A percentile compares a stretch with the other conserved stretches of the same genome.
Conservation (phyloP, 2,797 vertebrate genomes). For the Alectoris magna region DNA sequence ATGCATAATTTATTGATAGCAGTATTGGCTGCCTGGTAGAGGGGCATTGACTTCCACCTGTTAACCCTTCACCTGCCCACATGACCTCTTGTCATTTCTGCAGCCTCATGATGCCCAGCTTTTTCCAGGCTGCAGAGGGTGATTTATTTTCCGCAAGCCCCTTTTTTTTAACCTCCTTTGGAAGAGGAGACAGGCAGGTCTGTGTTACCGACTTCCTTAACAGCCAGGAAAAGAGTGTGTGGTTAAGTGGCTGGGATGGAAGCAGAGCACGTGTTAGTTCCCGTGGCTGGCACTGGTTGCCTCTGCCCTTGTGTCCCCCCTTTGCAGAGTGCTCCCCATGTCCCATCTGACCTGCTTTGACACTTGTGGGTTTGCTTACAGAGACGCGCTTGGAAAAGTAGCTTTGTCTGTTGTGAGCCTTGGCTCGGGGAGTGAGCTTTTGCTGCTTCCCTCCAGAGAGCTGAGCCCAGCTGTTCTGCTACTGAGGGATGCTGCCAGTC, state of each 20-base stretch:
- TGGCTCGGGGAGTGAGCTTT: not conserved
- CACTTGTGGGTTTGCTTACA: not conserved
- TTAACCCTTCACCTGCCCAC: constrained; percentile 63
- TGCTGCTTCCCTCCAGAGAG: not conserved
- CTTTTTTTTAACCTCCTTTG: not conserved
- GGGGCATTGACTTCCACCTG: constrained; percentile 40
- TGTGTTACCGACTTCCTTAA: not conserved
- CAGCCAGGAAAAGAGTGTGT: not conserved
- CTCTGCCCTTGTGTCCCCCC: not conserved
- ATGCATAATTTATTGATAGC: constrained; percentile 76
- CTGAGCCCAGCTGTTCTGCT: constrained; percentile 3
- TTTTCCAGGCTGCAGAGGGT: not conserved
- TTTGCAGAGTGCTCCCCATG: not conserved
- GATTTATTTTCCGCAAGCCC: not conserved
- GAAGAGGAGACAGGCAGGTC: not conserved
- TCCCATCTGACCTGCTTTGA: not conserved
- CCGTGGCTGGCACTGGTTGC: not conserved
- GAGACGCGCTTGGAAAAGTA: not conserved
- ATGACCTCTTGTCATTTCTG: rapidly evolving
- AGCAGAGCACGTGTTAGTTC: not conserved
- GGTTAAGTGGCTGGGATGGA: not conserved
- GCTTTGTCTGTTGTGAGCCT: not conserved
- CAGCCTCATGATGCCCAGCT: not conserved
- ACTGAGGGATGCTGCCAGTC: not conserved
- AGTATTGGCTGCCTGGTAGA: constrained; percentile 56